Evolutionary conservation across 2,113 vertebrate species (phyloP).

Genomic region (Pluvialis apricaria): DNA sequence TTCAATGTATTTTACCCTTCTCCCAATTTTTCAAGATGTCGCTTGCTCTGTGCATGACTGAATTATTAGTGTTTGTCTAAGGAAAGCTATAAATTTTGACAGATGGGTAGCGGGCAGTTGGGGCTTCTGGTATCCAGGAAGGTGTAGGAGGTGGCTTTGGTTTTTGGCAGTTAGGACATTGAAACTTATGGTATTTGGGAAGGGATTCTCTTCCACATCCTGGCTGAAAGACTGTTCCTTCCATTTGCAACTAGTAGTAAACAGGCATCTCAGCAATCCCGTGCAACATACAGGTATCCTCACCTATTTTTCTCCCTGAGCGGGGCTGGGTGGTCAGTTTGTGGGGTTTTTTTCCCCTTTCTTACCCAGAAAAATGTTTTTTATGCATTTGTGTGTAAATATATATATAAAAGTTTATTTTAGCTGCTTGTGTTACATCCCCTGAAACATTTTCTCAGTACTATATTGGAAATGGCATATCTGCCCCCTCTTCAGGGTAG

Average conservation of each 20-base stretch:
- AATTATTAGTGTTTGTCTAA: not conserved
- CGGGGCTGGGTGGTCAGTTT: not conserved
- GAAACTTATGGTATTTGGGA: not conserved
- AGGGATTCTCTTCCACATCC: not conserved
- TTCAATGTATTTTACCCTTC: not conserved
- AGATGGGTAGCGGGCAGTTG: constrained; percentile 20
- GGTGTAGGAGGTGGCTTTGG: constrained; percentile 16
- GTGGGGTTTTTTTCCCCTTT: not conserved
- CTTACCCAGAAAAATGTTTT: not conserved
- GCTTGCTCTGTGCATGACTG: not conserved
- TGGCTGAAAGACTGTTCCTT: not conserved
- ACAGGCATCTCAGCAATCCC: not conserved
- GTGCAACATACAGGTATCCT: not conserved
- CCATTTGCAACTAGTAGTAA: not conserved
- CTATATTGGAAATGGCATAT: fast-evolving
- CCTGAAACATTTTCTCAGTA: not conserved
- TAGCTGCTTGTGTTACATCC: fast-evolving
- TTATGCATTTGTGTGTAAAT: not conserved
- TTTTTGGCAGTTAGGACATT: constrained; percentile 11
- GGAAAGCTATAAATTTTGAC: constrained; percentile 2
- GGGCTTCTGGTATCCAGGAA: constrained; percentile 24
- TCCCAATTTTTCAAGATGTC: not conserved
- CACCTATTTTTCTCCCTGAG: not conserved
- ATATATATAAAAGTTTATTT: fast-evolving
- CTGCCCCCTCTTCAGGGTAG: not conserved